These are phyloP conservation scores for Augiades crinisus DNA, from an alignment of 2,888 invertebrate species.

Conservation along the genomic window DNA sequence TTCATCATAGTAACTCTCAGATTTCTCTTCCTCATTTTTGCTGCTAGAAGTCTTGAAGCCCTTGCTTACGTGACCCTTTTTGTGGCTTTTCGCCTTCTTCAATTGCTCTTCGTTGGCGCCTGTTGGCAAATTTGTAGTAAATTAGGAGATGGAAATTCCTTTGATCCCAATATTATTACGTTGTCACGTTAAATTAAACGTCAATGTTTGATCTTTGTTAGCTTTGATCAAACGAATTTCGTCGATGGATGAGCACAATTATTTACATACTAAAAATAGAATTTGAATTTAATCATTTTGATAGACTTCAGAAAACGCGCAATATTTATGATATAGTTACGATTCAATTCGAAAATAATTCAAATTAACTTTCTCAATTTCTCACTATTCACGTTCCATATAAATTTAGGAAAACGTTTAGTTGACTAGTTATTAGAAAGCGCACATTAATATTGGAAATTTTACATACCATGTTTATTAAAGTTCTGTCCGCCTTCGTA, in stretches of 20 bases:
- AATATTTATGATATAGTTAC: too few species aligned
- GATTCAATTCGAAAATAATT: too few species aligned
- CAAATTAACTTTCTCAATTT: too few species aligned
- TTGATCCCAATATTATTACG: background rate
- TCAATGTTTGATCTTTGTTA: background rate
- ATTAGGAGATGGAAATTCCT: background rate
- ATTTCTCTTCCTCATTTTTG: constrained; percentile 84
- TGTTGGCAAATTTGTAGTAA: constrained; percentile 30
- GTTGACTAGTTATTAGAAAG: too few species aligned
- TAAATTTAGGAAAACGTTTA: too few species aligned
- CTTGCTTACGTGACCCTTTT: constrained; percentile 84
- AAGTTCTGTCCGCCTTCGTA: constrained; percentile 81
- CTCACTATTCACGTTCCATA: too few species aligned
- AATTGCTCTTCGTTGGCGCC: constrained; percentile 79
- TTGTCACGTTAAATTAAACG: background rate
- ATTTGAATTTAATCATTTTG: too few species aligned
- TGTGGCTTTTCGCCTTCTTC: constrained; percentile 81
- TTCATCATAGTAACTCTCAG: constrained; percentile 84
- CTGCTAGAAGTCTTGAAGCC: constrained; percentile 85
- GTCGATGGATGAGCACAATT: too few species aligned
- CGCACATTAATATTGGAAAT: too few species aligned
- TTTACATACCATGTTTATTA: constrained; percentile 76
- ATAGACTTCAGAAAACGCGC: too few species aligned
- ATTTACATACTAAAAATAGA: too few species aligned
- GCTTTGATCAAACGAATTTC: too few species aligned